Conservation (phyloP, 2,113 vertebrate genomes). For the Garra rufa region DNA sequence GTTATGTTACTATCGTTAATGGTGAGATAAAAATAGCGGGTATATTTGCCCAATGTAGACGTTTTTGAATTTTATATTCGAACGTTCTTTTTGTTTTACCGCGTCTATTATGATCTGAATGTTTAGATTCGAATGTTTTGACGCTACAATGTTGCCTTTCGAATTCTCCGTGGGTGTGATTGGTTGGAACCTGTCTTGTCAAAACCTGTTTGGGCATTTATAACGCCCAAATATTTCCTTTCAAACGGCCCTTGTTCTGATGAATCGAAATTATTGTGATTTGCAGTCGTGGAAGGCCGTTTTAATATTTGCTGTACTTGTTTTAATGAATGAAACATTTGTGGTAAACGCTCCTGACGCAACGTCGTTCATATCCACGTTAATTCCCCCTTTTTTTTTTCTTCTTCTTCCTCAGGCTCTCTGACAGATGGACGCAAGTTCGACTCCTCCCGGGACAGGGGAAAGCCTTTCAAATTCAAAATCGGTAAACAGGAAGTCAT, state of each 20-base stretch:
- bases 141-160: background rate
- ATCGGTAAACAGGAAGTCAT: slow-evolving; percentile 96
- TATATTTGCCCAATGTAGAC: background rate
- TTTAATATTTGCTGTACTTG: background rate
- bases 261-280: background rate
- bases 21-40: background rate
- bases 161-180: background rate
- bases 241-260: background rate
- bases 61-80: background rate
- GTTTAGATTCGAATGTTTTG: background rate
- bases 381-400: background rate
- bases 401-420: slow-evolving; percentile 81
- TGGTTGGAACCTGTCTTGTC: background rate
- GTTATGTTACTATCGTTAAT: background rate
- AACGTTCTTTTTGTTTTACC: background rate
- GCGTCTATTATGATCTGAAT: background rate
- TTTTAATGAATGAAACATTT: background rate
- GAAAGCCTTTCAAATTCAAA: slow-evolving; percentile 94
- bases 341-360: background rate
- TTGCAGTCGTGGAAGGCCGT: background rate
- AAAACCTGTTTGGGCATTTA: background rate
- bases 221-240: background rate
- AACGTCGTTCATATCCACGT: background rate
- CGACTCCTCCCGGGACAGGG: slow-evolving; percentile 93
- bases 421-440: slow-evolving; percentile 93